Evolutionary conservation across 2,888 invertebrate genomes (phyloP).

Genomic region (Psylliodes chrysocephalus): DNA sequence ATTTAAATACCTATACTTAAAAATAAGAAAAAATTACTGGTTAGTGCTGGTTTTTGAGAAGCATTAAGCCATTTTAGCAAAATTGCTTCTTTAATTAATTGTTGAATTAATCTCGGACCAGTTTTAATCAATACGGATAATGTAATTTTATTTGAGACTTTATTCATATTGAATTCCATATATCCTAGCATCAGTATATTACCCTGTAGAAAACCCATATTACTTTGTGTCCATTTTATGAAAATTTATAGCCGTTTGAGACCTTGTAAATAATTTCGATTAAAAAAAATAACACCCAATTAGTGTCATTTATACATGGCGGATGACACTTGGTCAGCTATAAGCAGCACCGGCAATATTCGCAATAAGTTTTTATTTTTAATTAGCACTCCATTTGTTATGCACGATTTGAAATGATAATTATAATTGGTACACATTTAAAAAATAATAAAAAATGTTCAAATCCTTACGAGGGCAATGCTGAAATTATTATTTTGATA

Average conservation of each 20-base stretch:
- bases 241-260: constrained; percentile 34
- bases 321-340: constrained; percentile 28
- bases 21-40: too few species aligned
- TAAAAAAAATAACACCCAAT: constrained; percentile 36
- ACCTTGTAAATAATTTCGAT: constrained; percentile 39
- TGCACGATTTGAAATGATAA: constrained; percentile 37
- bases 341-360: constrained; percentile 34
- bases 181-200: too few species aligned
- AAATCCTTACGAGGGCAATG: too few species aligned
- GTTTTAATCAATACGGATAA: too few species aligned
- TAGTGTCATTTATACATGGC: constrained; percentile 36
- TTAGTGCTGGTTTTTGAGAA: too few species aligned
- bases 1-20: too few species aligned
- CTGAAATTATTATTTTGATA: too few species aligned
- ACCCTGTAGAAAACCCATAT: constrained; percentile 27
- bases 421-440: constrained; percentile 41
- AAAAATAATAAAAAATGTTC: constrained; percentile 37
- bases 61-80: too few species aligned
- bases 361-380: constrained; percentile 39
- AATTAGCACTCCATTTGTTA: constrained; percentile 43
- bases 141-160: too few species aligned
- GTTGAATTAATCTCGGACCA: too few species aligned
- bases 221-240: constrained; percentile 34
- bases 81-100: too few species aligned
- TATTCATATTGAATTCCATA: too few species aligned